Conservation (phyloP, 2,797 vertebrate genomes). For the Botia kubotai region DNA sequence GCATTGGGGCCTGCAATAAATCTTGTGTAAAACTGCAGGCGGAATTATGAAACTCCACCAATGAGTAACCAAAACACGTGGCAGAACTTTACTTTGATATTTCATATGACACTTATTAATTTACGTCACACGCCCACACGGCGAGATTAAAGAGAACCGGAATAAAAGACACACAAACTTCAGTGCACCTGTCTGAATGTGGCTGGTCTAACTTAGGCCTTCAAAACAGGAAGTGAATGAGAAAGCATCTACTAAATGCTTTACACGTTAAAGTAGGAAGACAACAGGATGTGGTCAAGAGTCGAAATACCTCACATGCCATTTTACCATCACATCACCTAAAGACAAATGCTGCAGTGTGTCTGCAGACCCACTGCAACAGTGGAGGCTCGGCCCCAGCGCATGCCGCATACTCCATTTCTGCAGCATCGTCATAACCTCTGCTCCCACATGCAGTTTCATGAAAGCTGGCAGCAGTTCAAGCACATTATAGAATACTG, state of each 20-base stretch:
- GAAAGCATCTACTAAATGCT: slow-evolving; percentile 26
- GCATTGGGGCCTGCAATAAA: not conserved
- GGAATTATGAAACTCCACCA: slow-evolving; percentile 7
- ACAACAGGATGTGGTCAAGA: slow-evolving; percentile 56
- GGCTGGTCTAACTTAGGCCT: slow-evolving; percentile 7
- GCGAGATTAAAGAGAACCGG: not conserved
- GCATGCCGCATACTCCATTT: not conserved
- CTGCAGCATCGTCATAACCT: slow-evolving; percentile 19
- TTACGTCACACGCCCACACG: not conserved
- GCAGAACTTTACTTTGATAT: not conserved
- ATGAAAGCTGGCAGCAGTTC: slow-evolving; percentile 13
- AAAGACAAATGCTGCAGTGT: not conserved
- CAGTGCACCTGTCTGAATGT: slow-evolving; percentile 23
- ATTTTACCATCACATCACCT: not conserved
- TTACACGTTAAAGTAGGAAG: not conserved
- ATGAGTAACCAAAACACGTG: not conserved
- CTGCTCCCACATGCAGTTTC: slow-evolving; percentile 13
- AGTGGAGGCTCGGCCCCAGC: not conserved
- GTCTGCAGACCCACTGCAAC: slow-evolving; percentile 3
- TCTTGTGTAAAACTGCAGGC: not conserved
- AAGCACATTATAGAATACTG: slow-evolving; percentile 2
- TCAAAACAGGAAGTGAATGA: slow-evolving; percentile 53
- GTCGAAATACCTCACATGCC: slow-evolving; percentile 11
- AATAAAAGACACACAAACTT: slow-evolving; percentile 10
- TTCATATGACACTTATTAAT: not conserved